Evolutionary conservation across 2,888 invertebrate genomes (phyloP), one percentile per base, ranked within the genome.

Genomic region (Temnothorax unifasciatus): DNA sequence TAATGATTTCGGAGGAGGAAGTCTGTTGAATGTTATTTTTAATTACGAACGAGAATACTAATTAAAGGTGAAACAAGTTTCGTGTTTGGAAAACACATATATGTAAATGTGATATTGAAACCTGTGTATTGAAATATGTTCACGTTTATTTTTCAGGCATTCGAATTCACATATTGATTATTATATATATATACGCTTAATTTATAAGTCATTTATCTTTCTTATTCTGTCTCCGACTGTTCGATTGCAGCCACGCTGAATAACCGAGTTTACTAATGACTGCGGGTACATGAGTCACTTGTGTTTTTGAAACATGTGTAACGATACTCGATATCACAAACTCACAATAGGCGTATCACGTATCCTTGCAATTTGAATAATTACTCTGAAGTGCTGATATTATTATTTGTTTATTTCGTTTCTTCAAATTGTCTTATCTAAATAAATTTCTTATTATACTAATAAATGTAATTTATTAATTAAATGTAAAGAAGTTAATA

Each of bases 281-380:
- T 75, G 11, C 34, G 34, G 21, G n/a, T 64, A n/a, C 21, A 38
- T 75, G 75, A 75, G 47, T 75, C 75, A 75, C 21, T 64, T 64
- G 21, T 15, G 66, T 75, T 64, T 64, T 64, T 38, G 50, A 75
- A 54, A 75, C 75, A 47, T 47, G 29, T 21, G 15, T 61, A 50
- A 75, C 38, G 41, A 21, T n/a, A 59, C 34, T 38, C 38, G 34
- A 9, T 41, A 61, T 34, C 64, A 34, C n/a, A 29, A 74, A 61
- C 50, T 47, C 44, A 44, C 8, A 59, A 74, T 29, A 29, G 29
- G 25, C 9, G n/a, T n/a, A n/a, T n/a, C n/a, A 38, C 21, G 18
- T 34, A 59, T 34, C 11, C 21, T n/a, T 38, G 54, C n/a, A 34
- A 63, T 44, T 29, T 2, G 11, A 34, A 21, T 38, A 75, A 50